Evolutionary conservation across 2,113 vertebrate genomes (phyloP), one percentile per base, ranked within the genome.

Genomic region (Heterotilapia buettikoferi): DNA sequence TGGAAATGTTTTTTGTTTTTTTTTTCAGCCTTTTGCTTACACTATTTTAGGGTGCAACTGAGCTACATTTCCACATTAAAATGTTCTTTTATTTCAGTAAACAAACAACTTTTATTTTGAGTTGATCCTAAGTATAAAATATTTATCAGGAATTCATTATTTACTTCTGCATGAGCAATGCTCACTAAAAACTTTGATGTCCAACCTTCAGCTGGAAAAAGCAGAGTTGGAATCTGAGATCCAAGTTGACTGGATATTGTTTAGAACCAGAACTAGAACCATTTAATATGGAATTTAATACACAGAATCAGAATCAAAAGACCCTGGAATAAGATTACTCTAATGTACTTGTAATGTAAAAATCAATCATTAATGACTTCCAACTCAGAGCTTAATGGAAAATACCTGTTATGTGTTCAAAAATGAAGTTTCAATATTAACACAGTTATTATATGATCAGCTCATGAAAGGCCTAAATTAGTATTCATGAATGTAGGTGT

Each of bases 401-500:
- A 56, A 63, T 61, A 63, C 7, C 4, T 9, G 14, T 13, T 80
- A 61, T 45, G 31, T 52, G 7, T 47, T 18, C 26, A 21, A 53
- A 52, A 87, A 50, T 50, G 18, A 78, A 56, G 13, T 57, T 56
- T 19, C 6, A 29, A 45, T 31, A 16, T 19, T n/a, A 66, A 82
- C n/a, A 84, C 47, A 45, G 66, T 16, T 4, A 26, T 78, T 47
- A 88, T 31, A 50, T 36, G n/a, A 83, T 45, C 63, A 59, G 5
- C 78, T 84, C 53, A 63, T 63, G 26, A 82, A 88, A 84, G 36
- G 56, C 52, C 12, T 54, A 43, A 40, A 84, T 92, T 81, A 88
- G 63, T 84, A 88, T 90, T 88, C 71, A 71, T 59, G 21, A 43
- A 31, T 82, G 80, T 88, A 73, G 79, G 80, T 89, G 89, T 88